These are phyloP conservation scores for Caenorhabditis sp. DNA, from an alignment of 2,888 invertebrate genomes.

Conservation along the genomic window DNA sequence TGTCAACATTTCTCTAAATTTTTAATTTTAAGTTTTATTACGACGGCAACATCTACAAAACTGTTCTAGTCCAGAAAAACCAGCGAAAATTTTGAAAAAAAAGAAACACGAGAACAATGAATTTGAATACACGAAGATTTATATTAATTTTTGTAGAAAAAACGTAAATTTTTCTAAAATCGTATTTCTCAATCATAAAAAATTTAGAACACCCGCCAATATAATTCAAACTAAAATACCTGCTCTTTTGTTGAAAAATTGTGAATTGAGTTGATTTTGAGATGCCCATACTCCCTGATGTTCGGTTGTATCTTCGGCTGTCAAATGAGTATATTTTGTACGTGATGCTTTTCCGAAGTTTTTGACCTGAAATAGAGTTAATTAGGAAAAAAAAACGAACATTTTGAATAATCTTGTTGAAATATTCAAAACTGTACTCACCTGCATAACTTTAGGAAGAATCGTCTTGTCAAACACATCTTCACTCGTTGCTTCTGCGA, in stretches of 20 bases:
- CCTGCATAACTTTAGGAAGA: slow-evolving; percentile 98
- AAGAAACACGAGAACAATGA: no score
- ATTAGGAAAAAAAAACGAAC: not conserved
- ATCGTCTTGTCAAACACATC: slow-evolving; percentile 99
- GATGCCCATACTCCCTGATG: slow-evolving; percentile 87
- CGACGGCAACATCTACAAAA: no score
- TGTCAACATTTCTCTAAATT: no score
- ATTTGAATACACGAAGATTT: no score
- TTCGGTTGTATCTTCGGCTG: slow-evolving; percentile 97
- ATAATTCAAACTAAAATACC: slow-evolving; percentile 71
- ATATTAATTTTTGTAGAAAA: no score
- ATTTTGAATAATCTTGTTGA: not conserved
- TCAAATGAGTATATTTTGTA: slow-evolving; percentile 97
- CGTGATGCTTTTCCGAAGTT: slow-evolving; percentile 98
- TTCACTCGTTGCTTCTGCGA: slow-evolving; percentile 92
- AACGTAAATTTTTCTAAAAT: not conserved
- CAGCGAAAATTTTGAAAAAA: no score
- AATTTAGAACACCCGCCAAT: not conserved
- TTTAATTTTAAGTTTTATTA: no score
- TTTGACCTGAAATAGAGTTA: slow-evolving; percentile 78
- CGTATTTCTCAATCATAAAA: not conserved
- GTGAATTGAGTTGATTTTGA: slow-evolving; percentile 86
- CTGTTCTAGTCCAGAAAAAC: no score
- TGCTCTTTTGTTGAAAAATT: slow-evolving; percentile 85
- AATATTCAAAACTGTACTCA: slow-evolving; percentile 51